Base-by-base conservation (phyloP, 2,888 invertebrate species). In the Aporophyla nigra region DNA sequence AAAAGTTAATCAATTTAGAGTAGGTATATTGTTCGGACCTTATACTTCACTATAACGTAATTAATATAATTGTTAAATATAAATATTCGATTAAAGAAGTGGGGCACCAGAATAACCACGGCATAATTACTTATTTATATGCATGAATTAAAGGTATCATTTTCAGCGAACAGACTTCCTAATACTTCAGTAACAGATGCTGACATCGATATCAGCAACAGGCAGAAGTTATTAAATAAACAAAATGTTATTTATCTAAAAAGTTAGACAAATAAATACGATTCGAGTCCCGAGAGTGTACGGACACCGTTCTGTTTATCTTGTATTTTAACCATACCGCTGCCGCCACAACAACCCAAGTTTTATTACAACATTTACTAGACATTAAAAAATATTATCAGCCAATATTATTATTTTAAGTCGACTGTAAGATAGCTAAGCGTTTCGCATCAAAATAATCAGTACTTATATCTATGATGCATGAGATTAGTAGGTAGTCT, bases 231-330 rank as follows among this genome's bases (percentile, higher is more conserved):
- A 82, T 92, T 90, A 92, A 90, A 92, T 93, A 93, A 94, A 94
- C 91, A 93, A 90, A 91, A 90, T 87, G 89, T 89, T 92, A 92
- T 94, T 94, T 93, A 93, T 93, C 87, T 91, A 90, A 93, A 91
- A 93, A 92, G 89, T 91, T 90, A 89, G 83, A 91, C 88, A 93
- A 92, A 94, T 93, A 94, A 93, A 93, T 89, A 92, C 78, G 88
- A 91, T 88, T 91, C 87, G 88, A 89, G 86, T 76, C 87, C 92
- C 83, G 92, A 92, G 94, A 93, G 92, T 92, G 90, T 84, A 89
- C 90, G 91, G 92, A 92, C 93, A 92, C 93, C 86, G 86, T 81
- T 78, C 78, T 94, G 93, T 95, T 95, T 94, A 92, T 91, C 86
- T 93, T 93, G 92, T 93, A 93, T 94, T 91, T 92, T 91, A 93